A percentile compares a stretch with the other conserved stretches of the same genome.
Evolutionary conservation across 2,797 vertebrate species (phyloP).

Genomic region (Platyrinchus mystaceus): DNA sequence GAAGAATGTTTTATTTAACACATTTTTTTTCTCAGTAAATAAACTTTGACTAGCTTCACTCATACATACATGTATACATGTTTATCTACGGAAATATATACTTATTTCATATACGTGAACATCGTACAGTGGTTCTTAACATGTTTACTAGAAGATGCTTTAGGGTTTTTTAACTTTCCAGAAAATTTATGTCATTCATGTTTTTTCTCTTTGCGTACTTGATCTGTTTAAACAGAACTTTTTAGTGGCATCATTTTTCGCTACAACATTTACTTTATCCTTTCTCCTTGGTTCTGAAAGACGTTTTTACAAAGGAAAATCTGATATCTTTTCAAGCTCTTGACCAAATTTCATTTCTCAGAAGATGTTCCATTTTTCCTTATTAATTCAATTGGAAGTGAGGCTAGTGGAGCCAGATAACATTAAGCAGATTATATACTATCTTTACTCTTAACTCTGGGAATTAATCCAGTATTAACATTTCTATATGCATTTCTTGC

Average conservation of each 20-base stretch:
- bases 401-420: not conserved
- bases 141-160: not conserved
- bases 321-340: not conserved
- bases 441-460: not conserved
- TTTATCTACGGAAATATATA: not conserved
- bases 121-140: not conserved
- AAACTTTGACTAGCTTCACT: not conserved
- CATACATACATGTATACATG: not conserved
- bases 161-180: not conserved
- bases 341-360: not conserved
- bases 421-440: not conserved
- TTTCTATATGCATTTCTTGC: not conserved
- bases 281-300: not conserved
- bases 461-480: not conserved
- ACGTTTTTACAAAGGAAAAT: not conserved
- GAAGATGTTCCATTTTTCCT: too few relatives aligned
- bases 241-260: not conserved
- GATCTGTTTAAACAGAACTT: not conserved
- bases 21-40: not conserved
- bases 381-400: not conserved
- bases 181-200: not conserved
- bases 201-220: not conserved
- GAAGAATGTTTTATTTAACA: not conserved
- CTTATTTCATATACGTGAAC: not conserved
- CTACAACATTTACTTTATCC: not conserved